Conservation (phyloP, 2,797 vertebrate species). For the Myripristis murdjan region DNA sequence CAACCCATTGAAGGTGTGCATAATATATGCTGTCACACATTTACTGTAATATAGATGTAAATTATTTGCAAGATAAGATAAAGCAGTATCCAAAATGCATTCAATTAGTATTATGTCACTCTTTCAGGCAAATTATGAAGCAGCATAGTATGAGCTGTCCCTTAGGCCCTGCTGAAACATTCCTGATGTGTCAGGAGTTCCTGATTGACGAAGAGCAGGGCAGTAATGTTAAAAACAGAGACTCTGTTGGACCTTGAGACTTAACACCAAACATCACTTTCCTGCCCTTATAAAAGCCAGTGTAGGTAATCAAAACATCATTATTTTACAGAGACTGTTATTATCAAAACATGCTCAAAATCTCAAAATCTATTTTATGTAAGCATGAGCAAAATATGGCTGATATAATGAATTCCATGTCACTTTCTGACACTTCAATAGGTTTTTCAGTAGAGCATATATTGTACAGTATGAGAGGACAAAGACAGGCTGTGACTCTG, state of each 20-base stretch:
- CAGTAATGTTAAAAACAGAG: background rate
- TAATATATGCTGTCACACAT: background rate
- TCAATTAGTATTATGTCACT: background rate
- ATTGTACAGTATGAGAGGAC: background rate
- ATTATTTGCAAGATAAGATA: too few relatives aligned
- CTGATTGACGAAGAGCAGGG: background rate
- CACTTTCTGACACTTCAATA: too few relatives aligned
- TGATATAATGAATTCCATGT: too few relatives aligned
- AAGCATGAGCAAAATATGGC: too few relatives aligned
- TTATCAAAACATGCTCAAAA: background rate
- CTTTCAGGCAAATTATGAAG: too few relatives aligned
- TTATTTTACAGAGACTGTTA: background rate
- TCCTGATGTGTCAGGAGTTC: background rate
- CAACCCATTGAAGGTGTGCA: background rate
- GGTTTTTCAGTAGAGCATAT: background rate
- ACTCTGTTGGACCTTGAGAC: background rate
- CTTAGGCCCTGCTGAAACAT: background rate
- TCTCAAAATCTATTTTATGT: too few relatives aligned
- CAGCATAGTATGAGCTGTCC: background rate
- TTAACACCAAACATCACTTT: background rate
- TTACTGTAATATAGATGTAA: too few relatives aligned
- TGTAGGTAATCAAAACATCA: background rate
- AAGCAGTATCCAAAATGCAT: too few relatives aligned
- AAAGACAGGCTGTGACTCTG: background rate
- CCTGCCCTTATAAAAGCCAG: background rate